phyloP scores from a whole-genome alignment of 1,140 invertebrate genomes.

The Brachionus sp. region DNA sequence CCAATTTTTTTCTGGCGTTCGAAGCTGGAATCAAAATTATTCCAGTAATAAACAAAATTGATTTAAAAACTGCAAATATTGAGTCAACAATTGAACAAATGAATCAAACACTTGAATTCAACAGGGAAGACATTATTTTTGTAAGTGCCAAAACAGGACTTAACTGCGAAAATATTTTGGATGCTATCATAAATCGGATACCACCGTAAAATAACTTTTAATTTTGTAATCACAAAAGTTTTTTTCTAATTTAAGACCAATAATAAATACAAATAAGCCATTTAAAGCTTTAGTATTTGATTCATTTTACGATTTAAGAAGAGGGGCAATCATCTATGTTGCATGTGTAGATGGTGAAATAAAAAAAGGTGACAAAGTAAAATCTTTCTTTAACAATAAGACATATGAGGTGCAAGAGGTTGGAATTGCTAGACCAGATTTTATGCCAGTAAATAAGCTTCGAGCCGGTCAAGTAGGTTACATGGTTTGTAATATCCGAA shows the following conservation, averaged over 20 bases:
- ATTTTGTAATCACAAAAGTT: not conserved
- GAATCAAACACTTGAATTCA: constrained; percentile 77
- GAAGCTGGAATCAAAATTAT: constrained; percentile 75
- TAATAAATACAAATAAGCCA: constrained; percentile 61
- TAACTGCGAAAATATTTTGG: constrained; percentile 72
- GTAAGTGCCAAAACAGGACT: constrained; percentile 75
- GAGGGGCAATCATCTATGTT: constrained; percentile 76
- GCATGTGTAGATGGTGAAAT: constrained; percentile 58
- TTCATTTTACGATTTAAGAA: constrained; percentile 84
- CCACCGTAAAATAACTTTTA: constrained; percentile 59
- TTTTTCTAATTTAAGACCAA: constrained; percentile 62
- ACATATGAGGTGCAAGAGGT: constrained; percentile 75
- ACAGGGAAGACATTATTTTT: constrained; percentile 65
- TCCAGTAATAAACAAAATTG: constrained; percentile 93
- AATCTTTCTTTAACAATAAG: constrained; percentile 67
- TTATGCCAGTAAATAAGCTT: constrained; percentile 68
- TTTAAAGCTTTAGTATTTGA: constrained; percentile 84
- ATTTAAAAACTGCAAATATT: constrained; percentile 83
- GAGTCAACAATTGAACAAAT: constrained; percentile 75
- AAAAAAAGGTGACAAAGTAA: constrained; percentile 66
- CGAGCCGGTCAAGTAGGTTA: constrained; percentile 73
- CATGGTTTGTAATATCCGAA: constrained; percentile 75
- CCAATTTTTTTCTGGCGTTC: constrained; percentile 89
- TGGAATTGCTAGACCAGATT: constrained; percentile 61
- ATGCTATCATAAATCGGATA: constrained; percentile 73